Conservation (phyloP, 1,140 invertebrate species). For the Scaptomyza graminum region DNA sequence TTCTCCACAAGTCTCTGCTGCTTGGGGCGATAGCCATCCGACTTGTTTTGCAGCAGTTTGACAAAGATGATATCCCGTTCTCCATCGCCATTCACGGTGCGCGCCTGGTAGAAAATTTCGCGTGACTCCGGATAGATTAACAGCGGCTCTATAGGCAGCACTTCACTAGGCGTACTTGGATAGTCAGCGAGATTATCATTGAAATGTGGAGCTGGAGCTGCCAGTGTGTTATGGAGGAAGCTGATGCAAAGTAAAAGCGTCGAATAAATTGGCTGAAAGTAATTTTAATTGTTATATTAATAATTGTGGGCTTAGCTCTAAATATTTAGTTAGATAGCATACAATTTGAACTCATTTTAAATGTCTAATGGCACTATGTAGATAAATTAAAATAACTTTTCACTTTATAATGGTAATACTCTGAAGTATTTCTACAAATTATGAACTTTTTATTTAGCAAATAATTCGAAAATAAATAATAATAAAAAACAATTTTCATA, state of each 20-base stretch:
- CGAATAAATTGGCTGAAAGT: slow-evolving; percentile 1
- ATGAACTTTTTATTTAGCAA: not conserved
- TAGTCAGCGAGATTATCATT: slow-evolving; percentile 47
- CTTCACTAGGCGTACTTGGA: slow-evolving; percentile 64
- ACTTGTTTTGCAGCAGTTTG: slow-evolving; percentile 65
- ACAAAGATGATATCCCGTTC: slow-evolving; percentile 74
- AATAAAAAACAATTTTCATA: not conserved
- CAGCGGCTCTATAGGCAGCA: slow-evolving; percentile 69
- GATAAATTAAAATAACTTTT: too few species aligned
- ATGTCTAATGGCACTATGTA: too few species aligned
- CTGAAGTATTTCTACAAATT: not conserved
- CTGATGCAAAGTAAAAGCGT: slow-evolving; percentile 9
- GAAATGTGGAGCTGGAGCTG: slow-evolving; percentile 34
- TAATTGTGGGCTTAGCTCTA: too few species aligned
- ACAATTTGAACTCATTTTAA: too few species aligned
- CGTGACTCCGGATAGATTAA: slow-evolving; percentile 66
- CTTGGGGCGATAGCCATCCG: slow-evolving; percentile 63
- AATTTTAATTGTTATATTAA: too few species aligned
- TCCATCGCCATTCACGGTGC: slow-evolving; percentile 45
- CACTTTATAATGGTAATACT: too few species aligned
- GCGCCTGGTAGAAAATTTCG: slow-evolving; percentile 56
- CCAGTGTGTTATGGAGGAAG: slow-evolving; percentile 7
- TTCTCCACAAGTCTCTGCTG: slow-evolving; percentile 54
- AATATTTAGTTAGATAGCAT: too few species aligned
- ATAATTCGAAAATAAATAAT: not conserved